phyloP scores from a whole-genome alignment of 2,888 invertebrate species.

The Xiphydria camelus region DNA sequence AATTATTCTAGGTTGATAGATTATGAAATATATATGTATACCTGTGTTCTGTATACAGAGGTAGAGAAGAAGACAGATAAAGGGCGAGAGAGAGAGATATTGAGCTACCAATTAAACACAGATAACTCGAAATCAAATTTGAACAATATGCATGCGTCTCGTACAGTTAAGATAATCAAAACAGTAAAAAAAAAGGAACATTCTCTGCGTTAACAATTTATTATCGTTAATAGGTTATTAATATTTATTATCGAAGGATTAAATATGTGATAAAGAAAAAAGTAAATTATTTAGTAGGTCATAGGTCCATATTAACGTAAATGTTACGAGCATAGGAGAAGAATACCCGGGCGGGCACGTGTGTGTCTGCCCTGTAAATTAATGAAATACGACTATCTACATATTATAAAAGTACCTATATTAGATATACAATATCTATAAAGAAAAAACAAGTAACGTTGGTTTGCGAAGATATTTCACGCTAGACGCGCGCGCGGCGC shows the following conservation, averaged over 20 bases:
- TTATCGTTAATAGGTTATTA: slow-evolving; percentile 46
- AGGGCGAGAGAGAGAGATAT: too few relatives aligned
- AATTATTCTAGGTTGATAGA: too few relatives aligned
- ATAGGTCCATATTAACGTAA: slow-evolving; percentile 32
- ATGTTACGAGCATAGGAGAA: slow-evolving; percentile 30
- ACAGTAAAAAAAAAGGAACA: too few relatives aligned
- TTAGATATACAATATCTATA: slow-evolving; percentile 22
- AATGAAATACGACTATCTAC: slow-evolving; percentile 14
- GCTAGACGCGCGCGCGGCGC: too few relatives aligned
- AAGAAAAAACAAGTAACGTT: slow-evolving; percentile 18
- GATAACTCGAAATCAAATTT: too few relatives aligned
- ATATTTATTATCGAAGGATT: slow-evolving; percentile 46
- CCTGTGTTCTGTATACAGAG: too few relatives aligned
- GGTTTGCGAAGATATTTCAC: slow-evolving; percentile 35
- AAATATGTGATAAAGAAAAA: slow-evolving; percentile 46
- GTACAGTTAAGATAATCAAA: slow-evolving; percentile 23
- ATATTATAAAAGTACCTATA: slow-evolving; percentile 26
- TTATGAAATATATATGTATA: too few relatives aligned
- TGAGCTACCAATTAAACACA: too few relatives aligned
- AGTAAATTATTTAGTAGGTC: slow-evolving; percentile 47
- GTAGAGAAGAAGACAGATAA: too few relatives aligned
- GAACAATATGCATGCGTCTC: slow-evolving; percentile 15
- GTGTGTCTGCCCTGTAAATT: slow-evolving; percentile 10
- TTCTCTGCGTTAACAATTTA: slow-evolving; percentile 42
- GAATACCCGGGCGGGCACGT: slow-evolving; percentile 2